These are phyloP conservation scores for Lasioglossum vierecki DNA, from an alignment of 2,888 invertebrate species.

Conservation along the genomic window DNA sequence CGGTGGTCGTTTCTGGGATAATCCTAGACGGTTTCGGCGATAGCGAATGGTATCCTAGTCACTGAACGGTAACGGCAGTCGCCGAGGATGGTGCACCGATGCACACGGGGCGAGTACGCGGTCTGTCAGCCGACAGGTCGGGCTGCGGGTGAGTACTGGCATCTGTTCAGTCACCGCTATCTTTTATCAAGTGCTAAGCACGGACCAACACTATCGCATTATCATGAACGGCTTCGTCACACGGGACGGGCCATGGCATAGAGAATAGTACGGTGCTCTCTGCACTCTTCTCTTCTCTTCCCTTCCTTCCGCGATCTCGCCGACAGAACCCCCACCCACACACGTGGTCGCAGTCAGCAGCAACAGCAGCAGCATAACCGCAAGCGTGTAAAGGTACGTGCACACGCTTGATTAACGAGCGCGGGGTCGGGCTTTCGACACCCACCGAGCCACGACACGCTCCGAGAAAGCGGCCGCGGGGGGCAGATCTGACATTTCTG, in stretches of 20 bases:
- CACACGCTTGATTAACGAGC: conserved; percentile 45
- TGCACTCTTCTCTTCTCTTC: conserved; percentile 50
- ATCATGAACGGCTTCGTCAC: conserved; percentile 76
- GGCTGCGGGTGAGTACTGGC: conserved; percentile 75
- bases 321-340: conserved; percentile 48
- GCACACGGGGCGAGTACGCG: conserved; percentile 57
- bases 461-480: not conserved
- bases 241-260: conserved; percentile 62
- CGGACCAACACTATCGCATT: conserved; percentile 81
- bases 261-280: conserved; percentile 61
- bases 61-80: not conserved
- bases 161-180: conserved; percentile 80
- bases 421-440: conserved; percentile 50
- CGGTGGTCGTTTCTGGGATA: not conserved
- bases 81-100: conserved; percentile 26
- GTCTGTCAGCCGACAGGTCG: conserved; percentile 70
- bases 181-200: conserved; percentile 83
- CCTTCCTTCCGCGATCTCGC: conserved; percentile 59
- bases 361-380: not conserved
- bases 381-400: conserved; percentile 37
- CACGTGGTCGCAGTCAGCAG: conserved; percentile 26
- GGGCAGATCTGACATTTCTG: not conserved
- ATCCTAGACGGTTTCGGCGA: not conserved
- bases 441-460: conserved; percentile 19
- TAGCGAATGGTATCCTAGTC: not conserved